phyloP scores from a whole-genome alignment of 2,113 vertebrate species.

The Tenebrosternarchus preto region DNA sequence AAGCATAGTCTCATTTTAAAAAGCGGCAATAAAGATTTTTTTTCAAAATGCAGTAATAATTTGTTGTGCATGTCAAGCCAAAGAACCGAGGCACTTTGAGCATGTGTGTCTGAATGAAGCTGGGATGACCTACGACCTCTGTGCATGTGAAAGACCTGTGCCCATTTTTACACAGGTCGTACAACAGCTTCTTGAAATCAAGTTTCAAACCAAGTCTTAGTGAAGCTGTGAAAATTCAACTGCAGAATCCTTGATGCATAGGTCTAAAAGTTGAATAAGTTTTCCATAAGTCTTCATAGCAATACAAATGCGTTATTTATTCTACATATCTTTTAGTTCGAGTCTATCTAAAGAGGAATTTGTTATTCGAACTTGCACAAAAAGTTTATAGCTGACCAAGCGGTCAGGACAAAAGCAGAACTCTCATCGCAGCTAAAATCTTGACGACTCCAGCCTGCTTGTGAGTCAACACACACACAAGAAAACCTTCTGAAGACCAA shows the following conservation, averaged over 20 bases:
- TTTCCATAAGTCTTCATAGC: neutral
- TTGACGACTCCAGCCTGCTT: neutral
- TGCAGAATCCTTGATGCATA: neutral
- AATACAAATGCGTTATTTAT: neutral
- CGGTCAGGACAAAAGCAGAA: neutral
- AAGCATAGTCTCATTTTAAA: neutral
- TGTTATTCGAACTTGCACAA: neutral
- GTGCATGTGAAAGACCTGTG: neutral
- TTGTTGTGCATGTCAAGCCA: constrained; percentile 51
- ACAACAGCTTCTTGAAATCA: too few species aligned
- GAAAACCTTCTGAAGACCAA: neutral
- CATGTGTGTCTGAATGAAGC: neutral
- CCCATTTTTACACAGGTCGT: too few species aligned
- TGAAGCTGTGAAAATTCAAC: neutral
- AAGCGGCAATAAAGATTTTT: constrained; percentile 48
- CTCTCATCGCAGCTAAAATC: neutral
- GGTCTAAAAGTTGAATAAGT: neutral
- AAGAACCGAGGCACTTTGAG: constrained; percentile 50
- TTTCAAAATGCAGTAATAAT: constrained; percentile 46
- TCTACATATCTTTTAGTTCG: neutral
- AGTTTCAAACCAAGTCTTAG: neutral
- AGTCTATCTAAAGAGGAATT: neutral
- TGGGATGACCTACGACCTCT: neutral
- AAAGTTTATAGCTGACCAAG: too few species aligned
- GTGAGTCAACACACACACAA: neutral